Base-by-base conservation (phyloP, 2,797 vertebrate genomes). In the Heliangelus exortis region DNA sequence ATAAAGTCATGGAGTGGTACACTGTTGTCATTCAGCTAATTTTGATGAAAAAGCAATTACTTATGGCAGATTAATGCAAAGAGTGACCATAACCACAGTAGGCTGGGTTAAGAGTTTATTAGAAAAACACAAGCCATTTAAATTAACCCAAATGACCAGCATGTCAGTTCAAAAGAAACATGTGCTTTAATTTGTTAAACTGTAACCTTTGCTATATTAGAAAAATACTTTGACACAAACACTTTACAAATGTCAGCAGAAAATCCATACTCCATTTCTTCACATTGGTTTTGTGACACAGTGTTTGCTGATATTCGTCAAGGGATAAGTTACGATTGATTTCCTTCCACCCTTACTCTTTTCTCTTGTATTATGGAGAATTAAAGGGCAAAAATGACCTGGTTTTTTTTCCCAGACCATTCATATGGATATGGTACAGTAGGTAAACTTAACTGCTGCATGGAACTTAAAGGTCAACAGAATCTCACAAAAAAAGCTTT, bases 181-280 rank as follows among this genome's bases (percentile, higher is more conserved):
- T 97, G 96, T 96, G 92, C 87, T 98, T 97, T 98, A 97, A 98
- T 98, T 98, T 98, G 95, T 97, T 98, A 97, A 97, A 96, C 91
- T 97, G 93, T 97, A 98, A 98, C 97, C 97, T 98, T 98, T 97
- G 95, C 95, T 97, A 90, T 97, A 96, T 98, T 97, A 98, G 95
- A 98, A 97, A 98, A 98, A 97, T 97, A 97, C 97, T 97, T 98
- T 97, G 97, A 97, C 97, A 98, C 61, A 98, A 98, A 97, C 96
- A 97, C 96, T 98, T 98, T 98, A 98, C 97, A 98, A 98, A 98
- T 98, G 97, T 97, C 97, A 98, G 97, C 97, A 98, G 97, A 97
- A 98, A 98, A 98, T 98, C 98, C 80, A 98, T 98, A 98, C 90
- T 97, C 97, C 91, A 98, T 98, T 98, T 97, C 97, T 98, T 96